A percentile compares a stretch with the other conserved stretches of the same genome.
Evolutionary conservation across 2,888 invertebrate genomes (phyloP).

Genomic region (Eupelmus urozonus): DNA sequence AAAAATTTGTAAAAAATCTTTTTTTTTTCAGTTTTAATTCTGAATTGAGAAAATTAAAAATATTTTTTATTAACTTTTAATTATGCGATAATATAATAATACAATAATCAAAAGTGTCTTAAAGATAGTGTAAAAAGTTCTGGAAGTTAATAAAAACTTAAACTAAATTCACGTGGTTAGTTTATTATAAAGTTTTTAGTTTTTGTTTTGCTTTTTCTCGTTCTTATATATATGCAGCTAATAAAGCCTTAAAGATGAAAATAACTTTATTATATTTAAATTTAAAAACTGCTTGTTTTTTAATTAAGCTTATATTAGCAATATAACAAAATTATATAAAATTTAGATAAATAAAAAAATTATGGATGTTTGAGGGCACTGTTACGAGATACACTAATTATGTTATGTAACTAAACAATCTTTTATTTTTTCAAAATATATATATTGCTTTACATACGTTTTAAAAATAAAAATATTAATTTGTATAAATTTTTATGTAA

Average conservation of each 20-base stretch:
- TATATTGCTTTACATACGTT: not conserved
- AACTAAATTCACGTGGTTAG: too few relatives aligned
- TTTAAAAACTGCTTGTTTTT: conserved; percentile 15
- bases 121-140: not conserved
- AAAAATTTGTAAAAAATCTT: not conserved
- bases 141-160: not conserved
- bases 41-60: too few relatives aligned
- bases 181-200: not conserved
- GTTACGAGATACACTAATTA: conserved; percentile 40
- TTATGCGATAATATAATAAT: not conserved
- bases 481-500: conserved; percentile 35
- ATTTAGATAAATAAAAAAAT: conserved; percentile 51
- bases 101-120: not conserved
- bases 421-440: conserved; percentile 36
- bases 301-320: conserved; percentile 2
- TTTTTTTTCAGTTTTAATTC: too few relatives aligned
- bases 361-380: conserved; percentile 47
- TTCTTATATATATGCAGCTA: conserved; percentile 36
- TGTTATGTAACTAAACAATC: conserved; percentile 28
- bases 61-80: too few relatives aligned
- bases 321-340: conserved; percentile 7
- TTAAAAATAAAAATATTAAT: conserved; percentile 20
- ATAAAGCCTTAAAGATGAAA: not conserved
- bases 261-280: conserved; percentile 9
- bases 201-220: conserved; percentile 33